Evolutionary conservation across 92 coral and sea anemone genomes (phyloP).

Genomic region (Zoanthus solanderi): DNA sequence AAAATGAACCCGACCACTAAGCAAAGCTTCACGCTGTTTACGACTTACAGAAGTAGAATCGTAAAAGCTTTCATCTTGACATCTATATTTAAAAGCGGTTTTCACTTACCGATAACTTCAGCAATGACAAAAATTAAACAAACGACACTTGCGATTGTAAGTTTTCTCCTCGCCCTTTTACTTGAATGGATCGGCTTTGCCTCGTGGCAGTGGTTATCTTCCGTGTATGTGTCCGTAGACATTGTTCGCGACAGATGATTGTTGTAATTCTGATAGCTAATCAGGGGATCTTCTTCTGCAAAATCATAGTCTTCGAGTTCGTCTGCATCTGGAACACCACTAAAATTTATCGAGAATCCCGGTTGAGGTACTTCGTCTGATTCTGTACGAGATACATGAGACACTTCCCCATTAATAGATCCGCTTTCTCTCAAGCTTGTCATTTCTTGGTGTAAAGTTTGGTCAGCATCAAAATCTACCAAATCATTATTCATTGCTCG

Average conservation of each 20-base stretch:
- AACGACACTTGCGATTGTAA: conserved; percentile 86
- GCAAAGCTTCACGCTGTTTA: not conserved
- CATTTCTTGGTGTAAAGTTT: conserved; percentile 9
- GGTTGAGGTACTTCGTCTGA: not conserved
- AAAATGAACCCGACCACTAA: not conserved
- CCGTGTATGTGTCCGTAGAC: conserved; percentile 54
- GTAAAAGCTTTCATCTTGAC: not conserved
- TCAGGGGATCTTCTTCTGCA: conserved; percentile 57
- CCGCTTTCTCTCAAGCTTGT: not conserved
- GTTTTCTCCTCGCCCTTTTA: conserved; percentile 86
- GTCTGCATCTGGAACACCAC: not conserved
- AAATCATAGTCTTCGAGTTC: not conserved
- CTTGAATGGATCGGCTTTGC: conserved; percentile 87
- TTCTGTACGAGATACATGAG: not conserved
- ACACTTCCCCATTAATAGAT: not conserved
- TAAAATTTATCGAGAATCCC: conserved; percentile 2
- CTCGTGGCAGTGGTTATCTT: conserved; percentile 93
- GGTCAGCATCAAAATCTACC: not conserved
- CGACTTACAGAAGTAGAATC: not conserved
- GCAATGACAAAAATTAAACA: conserved; percentile 93
- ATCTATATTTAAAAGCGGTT: not conserved
- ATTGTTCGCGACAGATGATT: conserved; percentile 17
- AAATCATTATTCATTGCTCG: not conserved
- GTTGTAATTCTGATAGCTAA: conserved; percentile 62
- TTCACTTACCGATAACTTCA: conserved; percentile 88